phyloP scores from a whole-genome alignment of 2,797 vertebrate genomes.

The Synanceia verrucosa region DNA sequence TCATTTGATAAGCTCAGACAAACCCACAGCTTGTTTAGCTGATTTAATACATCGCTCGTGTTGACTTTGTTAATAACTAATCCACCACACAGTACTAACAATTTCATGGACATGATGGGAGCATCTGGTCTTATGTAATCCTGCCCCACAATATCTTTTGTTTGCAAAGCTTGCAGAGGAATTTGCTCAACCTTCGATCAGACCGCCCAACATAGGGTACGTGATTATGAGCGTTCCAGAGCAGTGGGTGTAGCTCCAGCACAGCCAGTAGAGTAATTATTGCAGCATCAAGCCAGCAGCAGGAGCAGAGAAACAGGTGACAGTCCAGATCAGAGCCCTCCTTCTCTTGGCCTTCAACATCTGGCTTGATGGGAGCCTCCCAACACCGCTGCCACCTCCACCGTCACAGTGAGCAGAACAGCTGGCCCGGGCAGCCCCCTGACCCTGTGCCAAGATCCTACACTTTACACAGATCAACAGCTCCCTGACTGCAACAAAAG shows the following conservation, averaged over 20 bases:
- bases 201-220: constrained; percentile 5
- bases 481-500: constrained; percentile 63
- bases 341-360: constrained; percentile 49
- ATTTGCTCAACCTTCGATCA: constrained; percentile 64
- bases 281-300: constrained; percentile 16
- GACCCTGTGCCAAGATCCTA: constrained; percentile 56
- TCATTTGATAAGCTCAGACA: background rate
- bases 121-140: constrained; percentile 47
- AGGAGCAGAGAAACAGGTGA: constrained; percentile 56
- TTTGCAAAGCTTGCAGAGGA: constrained; percentile 53
- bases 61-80: constrained; percentile 6
- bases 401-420: constrained; percentile 46
- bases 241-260: constrained; percentile 12
- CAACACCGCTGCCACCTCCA: background rate
- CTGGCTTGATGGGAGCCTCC: constrained; percentile 46
- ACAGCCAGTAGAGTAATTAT: constrained; percentile 44
- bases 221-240: constrained; percentile 33
- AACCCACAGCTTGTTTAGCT: background rate
- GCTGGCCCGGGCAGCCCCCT: constrained; percentile 30
- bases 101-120: constrained; percentile 3
- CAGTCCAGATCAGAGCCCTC: constrained; percentile 33
- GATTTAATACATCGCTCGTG: background rate
- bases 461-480: constrained; percentile 65
- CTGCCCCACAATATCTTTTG: constrained; percentile 24
- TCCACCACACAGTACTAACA: background rate